Evolutionary conservation across 1,140 invertebrate genomes (phyloP).

Genomic region (Lepidurus arcticus): DNA sequence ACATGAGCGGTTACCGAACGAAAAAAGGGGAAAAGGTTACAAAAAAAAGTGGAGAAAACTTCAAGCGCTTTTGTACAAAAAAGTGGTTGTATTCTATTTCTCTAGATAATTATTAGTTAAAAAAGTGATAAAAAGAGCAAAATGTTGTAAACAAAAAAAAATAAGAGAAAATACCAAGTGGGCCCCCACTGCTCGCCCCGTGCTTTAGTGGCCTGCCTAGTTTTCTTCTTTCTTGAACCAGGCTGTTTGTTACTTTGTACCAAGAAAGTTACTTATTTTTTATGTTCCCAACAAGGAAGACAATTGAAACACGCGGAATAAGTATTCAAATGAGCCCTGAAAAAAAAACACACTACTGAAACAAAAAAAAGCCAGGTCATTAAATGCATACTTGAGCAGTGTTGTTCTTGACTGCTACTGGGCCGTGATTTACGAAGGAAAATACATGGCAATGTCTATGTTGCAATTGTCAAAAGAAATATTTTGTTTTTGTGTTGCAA

Average conservation of each 20-base stretch:
- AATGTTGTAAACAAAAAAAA: background rate
- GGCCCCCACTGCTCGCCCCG: background rate
- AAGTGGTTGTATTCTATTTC: slow-evolving; percentile 22
- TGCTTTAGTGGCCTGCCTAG: background rate
- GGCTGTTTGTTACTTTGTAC: slow-evolving; percentile 2
- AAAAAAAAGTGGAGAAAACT: background rate
- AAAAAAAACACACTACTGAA: background rate
- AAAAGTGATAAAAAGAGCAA: background rate
- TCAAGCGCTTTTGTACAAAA: slow-evolving; percentile 19
- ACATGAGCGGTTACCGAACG: background rate
- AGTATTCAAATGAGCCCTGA: background rate
- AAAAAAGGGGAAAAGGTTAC: background rate
- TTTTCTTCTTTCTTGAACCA: background rate
- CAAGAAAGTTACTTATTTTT: slow-evolving; percentile 20
- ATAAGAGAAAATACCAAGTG: background rate
- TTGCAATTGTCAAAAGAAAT: background rate
- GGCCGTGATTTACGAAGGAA: background rate
- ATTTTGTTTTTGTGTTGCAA: background rate
- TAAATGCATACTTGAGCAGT: slow-evolving; percentile 4
- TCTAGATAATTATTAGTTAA: slow-evolving; percentile 16
- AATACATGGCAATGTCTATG: slow-evolving; percentile 8
- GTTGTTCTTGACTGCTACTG: background rate
- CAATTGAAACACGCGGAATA: background rate
- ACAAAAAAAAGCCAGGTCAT: background rate
- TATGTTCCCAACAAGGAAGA: background rate